Conservation (phyloP, 2,113 vertebrate genomes). For the Grammomys dolichurus region DNA sequence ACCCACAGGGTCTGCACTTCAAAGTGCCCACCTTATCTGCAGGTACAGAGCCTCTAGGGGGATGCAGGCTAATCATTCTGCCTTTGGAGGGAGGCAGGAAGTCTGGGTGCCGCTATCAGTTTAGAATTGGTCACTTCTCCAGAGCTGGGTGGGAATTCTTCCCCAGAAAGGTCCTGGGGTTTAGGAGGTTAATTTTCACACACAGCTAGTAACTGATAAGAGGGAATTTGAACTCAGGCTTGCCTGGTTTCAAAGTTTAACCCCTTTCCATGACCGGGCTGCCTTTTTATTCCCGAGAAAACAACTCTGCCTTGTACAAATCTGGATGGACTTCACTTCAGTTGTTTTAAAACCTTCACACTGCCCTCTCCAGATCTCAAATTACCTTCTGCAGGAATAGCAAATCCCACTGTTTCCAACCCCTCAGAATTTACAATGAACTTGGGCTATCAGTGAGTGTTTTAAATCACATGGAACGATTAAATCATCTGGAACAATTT, state of each 20-base stretch:
- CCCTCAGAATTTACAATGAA: conserved; percentile 19
- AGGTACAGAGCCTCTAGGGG: conserved; percentile 13
- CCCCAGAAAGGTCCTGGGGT: background rate
- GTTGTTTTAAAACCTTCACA: conserved; percentile 12
- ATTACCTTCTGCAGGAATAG: background rate
- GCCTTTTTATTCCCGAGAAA: conserved; percentile 17
- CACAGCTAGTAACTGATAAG: conserved; percentile 44
- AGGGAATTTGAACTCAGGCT: conserved; percentile 33
- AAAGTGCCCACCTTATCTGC: conserved; percentile 75
- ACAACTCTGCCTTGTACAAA: background rate
- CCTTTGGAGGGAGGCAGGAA: conserved; percentile 30
- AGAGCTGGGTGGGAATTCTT: conserved; percentile 27
- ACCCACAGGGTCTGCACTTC: conserved; percentile 53
- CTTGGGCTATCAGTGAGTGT: background rate
- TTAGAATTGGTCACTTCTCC: conserved; percentile 48
- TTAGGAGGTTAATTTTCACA: conserved; percentile 68
- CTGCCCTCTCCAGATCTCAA: conserved; percentile 5
- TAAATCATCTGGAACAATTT: background rate
- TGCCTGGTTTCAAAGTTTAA: conserved; percentile 59
- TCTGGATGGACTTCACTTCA: background rate
- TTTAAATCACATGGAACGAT: background rate
- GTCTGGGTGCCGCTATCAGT: conserved; percentile 27
- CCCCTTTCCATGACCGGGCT: background rate
- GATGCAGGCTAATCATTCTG: conserved; percentile 47
- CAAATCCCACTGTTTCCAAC: background rate